Conservation (phyloP, 2,113 vertebrate genomes). For the Garra rufa region DNA sequence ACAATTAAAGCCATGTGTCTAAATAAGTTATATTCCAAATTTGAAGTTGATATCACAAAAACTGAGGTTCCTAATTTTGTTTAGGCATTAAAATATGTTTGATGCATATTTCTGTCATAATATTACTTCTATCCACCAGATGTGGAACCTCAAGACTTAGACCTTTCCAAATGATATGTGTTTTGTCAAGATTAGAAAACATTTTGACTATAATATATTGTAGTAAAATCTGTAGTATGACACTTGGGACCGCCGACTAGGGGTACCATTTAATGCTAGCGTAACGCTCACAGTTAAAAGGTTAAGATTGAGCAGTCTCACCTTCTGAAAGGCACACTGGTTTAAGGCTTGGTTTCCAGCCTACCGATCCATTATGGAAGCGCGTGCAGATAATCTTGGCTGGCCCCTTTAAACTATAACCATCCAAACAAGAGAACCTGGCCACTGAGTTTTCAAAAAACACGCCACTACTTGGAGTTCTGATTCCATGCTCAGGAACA, state of each 20-base stretch:
- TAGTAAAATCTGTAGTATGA: not conserved
- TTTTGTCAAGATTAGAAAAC: not conserved
- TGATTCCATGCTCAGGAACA: constrained; percentile 80
- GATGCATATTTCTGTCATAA: no score
- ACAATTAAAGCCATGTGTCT: not conserved
- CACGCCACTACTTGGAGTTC: constrained; percentile 74
- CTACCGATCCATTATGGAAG: constrained; percentile 79
- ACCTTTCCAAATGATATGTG: not conserved
- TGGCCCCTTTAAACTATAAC: constrained; percentile 83
- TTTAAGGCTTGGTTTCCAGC: constrained; percentile 83
- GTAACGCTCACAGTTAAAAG: not conserved
- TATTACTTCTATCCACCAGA: no score
- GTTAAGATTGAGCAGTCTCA: constrained; percentile 60
- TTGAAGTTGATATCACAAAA: no score
- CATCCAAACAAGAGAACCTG: constrained; percentile 81
- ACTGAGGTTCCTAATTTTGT: no score
- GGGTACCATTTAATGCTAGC: not conserved
- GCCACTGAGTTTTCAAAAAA: constrained; percentile 82
- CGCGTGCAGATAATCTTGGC: constrained; percentile 81
- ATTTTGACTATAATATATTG: not conserved
- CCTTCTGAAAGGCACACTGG: constrained; percentile 84
- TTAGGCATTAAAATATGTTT: no score
- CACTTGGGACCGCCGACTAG: not conserved
- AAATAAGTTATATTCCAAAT: not conserved
- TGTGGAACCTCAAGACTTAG: not conserved